Evolutionary conservation across 2,797 vertebrate species (phyloP).

Genomic region (Oophaga sylvatica): DNA sequence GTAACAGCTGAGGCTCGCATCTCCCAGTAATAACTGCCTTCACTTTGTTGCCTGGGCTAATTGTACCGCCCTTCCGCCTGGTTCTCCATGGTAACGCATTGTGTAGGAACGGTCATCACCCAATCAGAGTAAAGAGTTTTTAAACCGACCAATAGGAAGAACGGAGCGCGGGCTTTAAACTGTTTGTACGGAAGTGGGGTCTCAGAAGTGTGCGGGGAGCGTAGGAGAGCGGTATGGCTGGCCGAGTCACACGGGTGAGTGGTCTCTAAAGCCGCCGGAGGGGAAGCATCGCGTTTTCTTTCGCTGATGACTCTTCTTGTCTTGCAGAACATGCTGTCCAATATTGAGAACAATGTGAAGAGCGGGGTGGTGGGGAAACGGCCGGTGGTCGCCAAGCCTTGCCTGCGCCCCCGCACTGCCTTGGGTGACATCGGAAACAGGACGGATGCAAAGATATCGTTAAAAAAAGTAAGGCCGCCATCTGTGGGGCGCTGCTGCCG

Average conservation of each 20-base stretch:
- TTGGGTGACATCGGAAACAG: conserved; percentile 81
- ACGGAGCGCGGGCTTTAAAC: conserved; percentile 52
- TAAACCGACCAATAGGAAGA: conserved; percentile 43
- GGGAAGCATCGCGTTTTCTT: neutral
- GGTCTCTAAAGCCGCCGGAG: no score
- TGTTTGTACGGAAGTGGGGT: neutral
- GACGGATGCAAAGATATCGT: conserved; percentile 26
- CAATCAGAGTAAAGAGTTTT: conserved; percentile 4
- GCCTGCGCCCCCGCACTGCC: conserved; percentile 71
- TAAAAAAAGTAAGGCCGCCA: conserved; percentile 72
- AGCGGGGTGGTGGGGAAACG: conserved; percentile 70
- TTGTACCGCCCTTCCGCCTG: neutral
- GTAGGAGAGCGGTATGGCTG: conserved; percentile 4
- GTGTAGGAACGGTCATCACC: neutral
- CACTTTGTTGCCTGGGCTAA: neutral
- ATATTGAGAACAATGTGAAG: conserved; percentile 68
- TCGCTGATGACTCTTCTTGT: neutral
- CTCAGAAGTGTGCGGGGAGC: neutral
- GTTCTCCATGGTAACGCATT: conserved; percentile 61
- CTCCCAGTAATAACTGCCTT: neutral
- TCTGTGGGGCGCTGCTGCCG: neutral
- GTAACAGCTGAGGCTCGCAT: neutral
- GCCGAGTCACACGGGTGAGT: conserved; percentile 49
- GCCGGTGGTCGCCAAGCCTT: conserved; percentile 64
- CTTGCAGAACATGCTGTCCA: conserved; percentile 74